Evolutionary conservation across 2,888 invertebrate genomes (phyloP).

Genomic region (Xylocampa areola): DNA sequence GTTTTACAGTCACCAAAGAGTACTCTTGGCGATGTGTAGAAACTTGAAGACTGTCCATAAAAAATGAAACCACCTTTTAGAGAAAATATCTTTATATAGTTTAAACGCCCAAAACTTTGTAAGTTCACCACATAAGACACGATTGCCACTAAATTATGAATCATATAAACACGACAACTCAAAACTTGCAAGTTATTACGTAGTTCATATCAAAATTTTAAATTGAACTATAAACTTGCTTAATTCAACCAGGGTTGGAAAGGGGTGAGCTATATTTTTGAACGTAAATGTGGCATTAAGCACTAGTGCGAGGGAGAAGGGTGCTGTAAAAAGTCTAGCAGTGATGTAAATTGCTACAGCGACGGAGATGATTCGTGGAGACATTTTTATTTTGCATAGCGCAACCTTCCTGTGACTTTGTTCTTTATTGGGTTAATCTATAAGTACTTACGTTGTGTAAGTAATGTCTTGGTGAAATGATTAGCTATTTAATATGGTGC

Average conservation of each 20-base stretch:
- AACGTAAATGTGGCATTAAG: slow-evolving; percentile 56
- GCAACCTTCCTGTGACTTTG: slow-evolving; percentile 31
- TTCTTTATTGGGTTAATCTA: slow-evolving; percentile 37
- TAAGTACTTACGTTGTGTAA: slow-evolving; percentile 14
- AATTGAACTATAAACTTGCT: slow-evolving; percentile 61
- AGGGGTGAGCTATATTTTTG: slow-evolving; percentile 58
- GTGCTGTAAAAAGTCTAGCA: slow-evolving; percentile 40
- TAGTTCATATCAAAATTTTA: slow-evolving; percentile 62
- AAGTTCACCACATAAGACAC: slow-evolving; percentile 45
- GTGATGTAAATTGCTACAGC: slow-evolving; percentile 49
- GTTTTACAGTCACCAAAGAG: slow-evolving; percentile 32
- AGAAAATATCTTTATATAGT: slow-evolving; percentile 38
- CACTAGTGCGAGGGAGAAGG: slow-evolving; percentile 49
- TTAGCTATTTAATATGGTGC: slow-evolving; percentile 20
- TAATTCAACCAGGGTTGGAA: slow-evolving; percentile 55
- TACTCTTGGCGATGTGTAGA: neutral
- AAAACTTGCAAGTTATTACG: slow-evolving; percentile 52
- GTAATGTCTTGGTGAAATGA: slow-evolving; percentile 30
- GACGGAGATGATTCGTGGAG: slow-evolving; percentile 49
- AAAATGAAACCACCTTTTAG: slow-evolving; percentile 41
- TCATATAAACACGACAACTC: slow-evolving; percentile 50
- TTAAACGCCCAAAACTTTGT: slow-evolving; percentile 31
- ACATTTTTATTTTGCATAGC: slow-evolving; percentile 54
- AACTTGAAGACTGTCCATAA: slow-evolving; percentile 16
- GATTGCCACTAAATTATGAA: slow-evolving; percentile 59